Conservation (phyloP, 2,888 invertebrate genomes). For the Arrhopalites spinosus region DNA sequence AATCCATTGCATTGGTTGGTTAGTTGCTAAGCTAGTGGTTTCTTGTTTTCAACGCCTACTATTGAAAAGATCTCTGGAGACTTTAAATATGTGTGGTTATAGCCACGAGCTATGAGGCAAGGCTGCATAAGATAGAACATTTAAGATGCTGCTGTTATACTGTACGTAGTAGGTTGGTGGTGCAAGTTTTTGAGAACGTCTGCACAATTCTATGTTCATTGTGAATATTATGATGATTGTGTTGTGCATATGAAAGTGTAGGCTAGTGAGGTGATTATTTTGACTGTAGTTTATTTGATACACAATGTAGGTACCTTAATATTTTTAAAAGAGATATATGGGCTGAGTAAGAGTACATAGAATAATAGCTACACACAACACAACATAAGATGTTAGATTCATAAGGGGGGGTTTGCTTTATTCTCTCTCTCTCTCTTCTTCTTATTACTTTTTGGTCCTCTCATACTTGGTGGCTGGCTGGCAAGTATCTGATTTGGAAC, state of each 20-base stretch:
- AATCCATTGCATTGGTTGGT: no score
- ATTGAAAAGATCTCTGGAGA: slow-evolving; percentile 12
- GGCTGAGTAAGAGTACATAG: no score
- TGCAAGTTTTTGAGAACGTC: not conserved
- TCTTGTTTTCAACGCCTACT: slow-evolving; percentile 21
- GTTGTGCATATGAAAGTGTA: not conserved
- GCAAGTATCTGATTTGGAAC: slow-evolving; percentile 19
- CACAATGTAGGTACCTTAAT: no score
- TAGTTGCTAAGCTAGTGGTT: not conserved
- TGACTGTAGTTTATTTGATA: no score
- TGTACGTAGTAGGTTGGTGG: not conserved
- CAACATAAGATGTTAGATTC: no score
- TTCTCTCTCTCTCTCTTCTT: no score
- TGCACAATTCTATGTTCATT: no score
- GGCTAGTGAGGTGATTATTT: not conserved
- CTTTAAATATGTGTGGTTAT: not conserved
- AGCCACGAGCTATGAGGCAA: slow-evolving; percentile 26
- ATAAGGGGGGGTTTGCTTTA: not conserved
- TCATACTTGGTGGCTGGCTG: not conserved
- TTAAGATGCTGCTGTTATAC: not conserved
- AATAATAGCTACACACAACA: no score
- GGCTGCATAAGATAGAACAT: not conserved
- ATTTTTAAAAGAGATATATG: no score
- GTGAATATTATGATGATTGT: not conserved
- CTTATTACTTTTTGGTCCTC: not conserved